A percentile compares a stretch with the other conserved stretches of the same genome.
Evolutionary conservation across 2,113 vertebrate species (phyloP).

Genomic region (Etia nguti): DNA sequence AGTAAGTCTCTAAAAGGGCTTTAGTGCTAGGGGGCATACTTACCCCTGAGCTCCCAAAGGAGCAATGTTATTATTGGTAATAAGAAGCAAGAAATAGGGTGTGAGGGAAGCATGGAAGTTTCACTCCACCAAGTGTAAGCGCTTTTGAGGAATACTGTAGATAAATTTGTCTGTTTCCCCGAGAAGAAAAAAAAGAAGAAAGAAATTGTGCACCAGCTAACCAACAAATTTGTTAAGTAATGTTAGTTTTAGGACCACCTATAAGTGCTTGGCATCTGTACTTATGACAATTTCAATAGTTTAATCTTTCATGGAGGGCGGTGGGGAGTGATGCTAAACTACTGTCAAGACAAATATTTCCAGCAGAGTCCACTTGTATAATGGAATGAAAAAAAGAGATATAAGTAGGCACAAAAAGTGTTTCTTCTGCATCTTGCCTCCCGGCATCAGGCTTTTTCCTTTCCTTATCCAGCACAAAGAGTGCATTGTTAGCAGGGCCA

Average conservation of each 20-base stretch:
- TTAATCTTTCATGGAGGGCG: constrained; percentile 74
- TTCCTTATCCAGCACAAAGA: constrained; percentile 94
- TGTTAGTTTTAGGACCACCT: constrained; percentile 25
- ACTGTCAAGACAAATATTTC: constrained; percentile 88
- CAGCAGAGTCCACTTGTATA: constrained; percentile 79
- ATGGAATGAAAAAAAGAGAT: constrained; percentile 70
- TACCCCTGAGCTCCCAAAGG: constrained; percentile 73
- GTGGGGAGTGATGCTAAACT: constrained; percentile 68
- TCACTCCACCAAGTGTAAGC: constrained; percentile 21
- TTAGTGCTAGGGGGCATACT: constrained; percentile 72
- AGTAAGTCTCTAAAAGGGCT: constrained; percentile 58
- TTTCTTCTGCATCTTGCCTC: constrained; percentile 74
- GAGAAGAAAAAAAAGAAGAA: background rate
- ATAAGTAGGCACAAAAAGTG: constrained; percentile 81
- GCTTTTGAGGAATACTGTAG: constrained; percentile 17
- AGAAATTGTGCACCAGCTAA: background rate
- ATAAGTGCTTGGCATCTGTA: constrained; percentile 62
- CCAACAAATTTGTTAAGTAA: constrained; percentile 40
- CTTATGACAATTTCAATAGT: constrained; percentile 76
- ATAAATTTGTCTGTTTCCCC: background rate
- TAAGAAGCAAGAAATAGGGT: constrained; percentile 75
- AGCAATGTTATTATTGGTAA: constrained; percentile 77
- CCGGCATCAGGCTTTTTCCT: constrained; percentile 82
- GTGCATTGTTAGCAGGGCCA: constrained; percentile 90
- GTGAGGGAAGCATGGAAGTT: constrained; percentile 51